Evolutionary conservation across 2,888 invertebrate species (phyloP).

Genomic region (Xestia xanthographa): DNA sequence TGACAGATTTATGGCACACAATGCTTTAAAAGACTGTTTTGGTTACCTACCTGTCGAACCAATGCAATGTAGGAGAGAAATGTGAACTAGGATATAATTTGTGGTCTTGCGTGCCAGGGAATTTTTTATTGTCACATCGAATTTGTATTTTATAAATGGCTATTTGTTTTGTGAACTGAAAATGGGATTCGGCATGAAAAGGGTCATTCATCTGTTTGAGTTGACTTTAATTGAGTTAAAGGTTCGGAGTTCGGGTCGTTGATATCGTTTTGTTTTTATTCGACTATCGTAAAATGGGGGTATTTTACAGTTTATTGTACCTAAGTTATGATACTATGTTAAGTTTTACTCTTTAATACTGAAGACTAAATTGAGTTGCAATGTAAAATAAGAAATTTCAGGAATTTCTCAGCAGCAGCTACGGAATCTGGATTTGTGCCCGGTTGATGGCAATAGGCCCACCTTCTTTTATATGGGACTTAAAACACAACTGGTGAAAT

Average conservation of each 20-base stretch:
- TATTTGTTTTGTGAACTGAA: slow-evolving; percentile 45
- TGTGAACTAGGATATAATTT: slow-evolving; percentile 63
- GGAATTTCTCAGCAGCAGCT: no score
- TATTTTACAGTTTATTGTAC: background rate
- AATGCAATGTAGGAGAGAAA: slow-evolving; percentile 49
- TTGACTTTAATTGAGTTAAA: slow-evolving; percentile 46
- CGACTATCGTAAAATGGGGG: background rate
- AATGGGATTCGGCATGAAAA: slow-evolving; percentile 42
- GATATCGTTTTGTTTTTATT: slow-evolving; percentile 38
- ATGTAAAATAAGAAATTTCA: background rate
- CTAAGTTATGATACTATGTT: no score
- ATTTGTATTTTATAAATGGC: slow-evolving; percentile 41
- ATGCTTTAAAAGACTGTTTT: slow-evolving; percentile 59
- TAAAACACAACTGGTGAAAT: no score
- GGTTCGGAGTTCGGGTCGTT: slow-evolving; percentile 22
- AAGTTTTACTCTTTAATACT: background rate
- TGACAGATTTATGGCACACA: slow-evolving; percentile 66
- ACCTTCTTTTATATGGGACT: no score
- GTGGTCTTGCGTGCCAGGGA: slow-evolving; percentile 39
- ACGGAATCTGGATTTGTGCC: no score
- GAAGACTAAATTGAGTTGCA: background rate
- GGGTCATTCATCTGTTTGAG: slow-evolving; percentile 52
- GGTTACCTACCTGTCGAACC: slow-evolving; percentile 60
- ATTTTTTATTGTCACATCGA: slow-evolving; percentile 49
- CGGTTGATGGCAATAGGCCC: no score